Percentiles rank a stretch among this genome's conserved stretches.
Conservation (phyloP, 1,140 invertebrate species). For the Archivesica marissinica region DNA sequence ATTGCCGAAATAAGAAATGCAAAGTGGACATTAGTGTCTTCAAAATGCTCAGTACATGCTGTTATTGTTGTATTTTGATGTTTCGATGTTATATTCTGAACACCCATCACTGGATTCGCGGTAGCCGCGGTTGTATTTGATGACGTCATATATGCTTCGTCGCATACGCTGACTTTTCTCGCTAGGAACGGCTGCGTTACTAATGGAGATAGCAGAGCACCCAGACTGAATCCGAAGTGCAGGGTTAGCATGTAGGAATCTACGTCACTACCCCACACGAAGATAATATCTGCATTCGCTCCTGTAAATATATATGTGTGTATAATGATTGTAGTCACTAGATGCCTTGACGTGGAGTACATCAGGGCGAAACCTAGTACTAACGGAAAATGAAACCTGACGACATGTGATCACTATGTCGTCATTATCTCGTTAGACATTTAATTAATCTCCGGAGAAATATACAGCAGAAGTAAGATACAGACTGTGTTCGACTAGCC, state of each 20-base stretch:
- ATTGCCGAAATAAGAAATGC: conserved; percentile 14
- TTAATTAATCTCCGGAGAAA: background rate
- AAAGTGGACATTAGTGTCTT: conserved; percentile 5
- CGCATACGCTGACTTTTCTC: background rate
- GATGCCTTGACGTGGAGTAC: too few relatives aligned
- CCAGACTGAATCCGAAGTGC: conserved; percentile 51
- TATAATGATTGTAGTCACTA: too few relatives aligned
- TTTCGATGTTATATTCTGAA: background rate
- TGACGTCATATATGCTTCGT: background rate
- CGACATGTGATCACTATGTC: too few relatives aligned
- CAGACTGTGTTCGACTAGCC: too few relatives aligned
- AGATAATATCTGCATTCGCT: conserved; percentile 83
- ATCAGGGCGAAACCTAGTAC: too few relatives aligned
- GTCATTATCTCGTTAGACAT: background rate
- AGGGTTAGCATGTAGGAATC: conserved; percentile 52
- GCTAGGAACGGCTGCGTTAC: conserved; percentile 56
- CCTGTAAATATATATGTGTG: conserved; percentile 80
- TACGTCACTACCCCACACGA: conserved; percentile 83
- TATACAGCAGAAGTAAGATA: background rate
- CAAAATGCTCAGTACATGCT: background rate
- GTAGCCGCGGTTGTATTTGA: background rate
- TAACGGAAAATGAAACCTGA: too few relatives aligned
- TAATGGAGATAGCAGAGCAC: conserved; percentile 51
- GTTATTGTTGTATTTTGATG: too few relatives aligned
- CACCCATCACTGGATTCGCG: too few relatives aligned